Percentiles rank a stretch among this genome's conserved stretches.
Conservation (phyloP, 1,140 invertebrate genomes). For the Drosophila sucinea region DNA sequence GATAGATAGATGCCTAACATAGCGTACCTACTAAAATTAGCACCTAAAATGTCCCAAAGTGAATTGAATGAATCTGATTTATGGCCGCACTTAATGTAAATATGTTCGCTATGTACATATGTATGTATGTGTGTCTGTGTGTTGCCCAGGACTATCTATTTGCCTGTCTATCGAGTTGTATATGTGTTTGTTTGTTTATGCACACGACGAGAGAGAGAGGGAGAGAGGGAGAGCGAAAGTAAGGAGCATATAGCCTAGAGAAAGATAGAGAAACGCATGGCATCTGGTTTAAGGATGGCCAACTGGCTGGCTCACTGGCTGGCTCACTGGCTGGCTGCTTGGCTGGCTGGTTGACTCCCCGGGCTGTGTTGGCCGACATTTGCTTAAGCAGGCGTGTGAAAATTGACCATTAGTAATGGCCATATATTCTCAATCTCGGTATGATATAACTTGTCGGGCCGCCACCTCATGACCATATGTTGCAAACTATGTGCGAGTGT, state of each 20-base stretch:
- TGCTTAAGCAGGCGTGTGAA: slow-evolving; percentile 77
- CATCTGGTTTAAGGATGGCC: background rate
- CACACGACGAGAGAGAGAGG: slow-evolving; percentile 23
- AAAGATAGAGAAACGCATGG: background rate
- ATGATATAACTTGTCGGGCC: slow-evolving; percentile 62
- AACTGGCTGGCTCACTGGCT: background rate
- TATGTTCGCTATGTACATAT: slow-evolving; percentile 45
- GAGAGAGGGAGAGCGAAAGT: background rate
- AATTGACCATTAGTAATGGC: slow-evolving; percentile 75
- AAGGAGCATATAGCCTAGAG: background rate
- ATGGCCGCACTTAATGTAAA: slow-evolving; percentile 78
- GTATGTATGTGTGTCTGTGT: slow-evolving; percentile 19
- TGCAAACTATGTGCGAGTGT: slow-evolving; percentile 17
- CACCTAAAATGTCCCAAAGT: slow-evolving; percentile 67
- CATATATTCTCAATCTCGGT: slow-evolving; percentile 71
- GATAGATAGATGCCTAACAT: background rate
- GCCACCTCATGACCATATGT: background rate
- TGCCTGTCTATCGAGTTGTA: slow-evolving; percentile 28
- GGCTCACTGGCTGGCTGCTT: background rate
- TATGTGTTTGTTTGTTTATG: slow-evolving; percentile 64
- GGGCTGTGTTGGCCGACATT: slow-evolving; percentile 46
- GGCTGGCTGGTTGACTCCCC: background rate
- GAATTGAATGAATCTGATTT: slow-evolving; percentile 79
- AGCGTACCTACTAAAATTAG: slow-evolving; percentile 55
- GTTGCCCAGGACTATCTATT: slow-evolving; percentile 31